phyloP scores from a whole-genome alignment of 1,140 invertebrate genomes.

The Zophobas atratus region DNA sequence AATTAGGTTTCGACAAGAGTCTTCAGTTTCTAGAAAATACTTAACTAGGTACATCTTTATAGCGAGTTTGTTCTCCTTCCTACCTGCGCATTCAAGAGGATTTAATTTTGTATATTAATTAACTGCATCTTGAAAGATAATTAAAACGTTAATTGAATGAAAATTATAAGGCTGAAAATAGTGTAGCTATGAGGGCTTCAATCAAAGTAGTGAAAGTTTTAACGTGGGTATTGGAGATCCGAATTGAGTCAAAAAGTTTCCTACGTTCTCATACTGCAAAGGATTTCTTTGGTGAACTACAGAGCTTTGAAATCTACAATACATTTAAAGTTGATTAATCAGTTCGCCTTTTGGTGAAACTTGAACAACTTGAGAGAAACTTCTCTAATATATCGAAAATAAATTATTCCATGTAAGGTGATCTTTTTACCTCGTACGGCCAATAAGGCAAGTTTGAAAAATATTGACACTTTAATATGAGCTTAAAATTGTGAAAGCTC shows the following conservation, averaged over 20 bases:
- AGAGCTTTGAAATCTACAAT: conserved; percentile 38
- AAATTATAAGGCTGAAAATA: neutral
- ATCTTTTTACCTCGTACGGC: neutral
- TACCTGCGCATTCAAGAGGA: too few relatives aligned
- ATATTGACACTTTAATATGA: too few relatives aligned
- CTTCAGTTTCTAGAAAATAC: too few relatives aligned
- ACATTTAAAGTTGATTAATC: conserved; percentile 41
- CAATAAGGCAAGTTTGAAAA: too few relatives aligned
- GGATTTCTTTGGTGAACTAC: conserved; percentile 36
- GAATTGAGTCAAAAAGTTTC: conserved; percentile 29
- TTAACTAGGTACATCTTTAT: too few relatives aligned
- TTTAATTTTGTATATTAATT: too few relatives aligned
- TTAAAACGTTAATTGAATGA: too few relatives aligned
- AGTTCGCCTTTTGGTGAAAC: conserved; percentile 27
- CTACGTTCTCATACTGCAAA: conserved; percentile 17
- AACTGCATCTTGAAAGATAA: too few relatives aligned
- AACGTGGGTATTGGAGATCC: conserved; percentile 3
- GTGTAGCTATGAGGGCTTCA: conserved; percentile 15
- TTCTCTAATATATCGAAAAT: conserved; percentile 34
- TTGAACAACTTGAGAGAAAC: conserved; percentile 12
- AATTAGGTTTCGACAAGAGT: too few relatives aligned
- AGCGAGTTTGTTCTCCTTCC: too few relatives aligned
- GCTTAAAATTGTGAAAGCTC: too few relatives aligned
- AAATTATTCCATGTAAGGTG: conserved; percentile 12
- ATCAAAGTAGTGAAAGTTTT: conserved; percentile 36